These are phyloP conservation scores for Ptilonorhynchus violaceus DNA, from an alignment of 2,113 vertebrate species.

Conservation along the genomic window DNA sequence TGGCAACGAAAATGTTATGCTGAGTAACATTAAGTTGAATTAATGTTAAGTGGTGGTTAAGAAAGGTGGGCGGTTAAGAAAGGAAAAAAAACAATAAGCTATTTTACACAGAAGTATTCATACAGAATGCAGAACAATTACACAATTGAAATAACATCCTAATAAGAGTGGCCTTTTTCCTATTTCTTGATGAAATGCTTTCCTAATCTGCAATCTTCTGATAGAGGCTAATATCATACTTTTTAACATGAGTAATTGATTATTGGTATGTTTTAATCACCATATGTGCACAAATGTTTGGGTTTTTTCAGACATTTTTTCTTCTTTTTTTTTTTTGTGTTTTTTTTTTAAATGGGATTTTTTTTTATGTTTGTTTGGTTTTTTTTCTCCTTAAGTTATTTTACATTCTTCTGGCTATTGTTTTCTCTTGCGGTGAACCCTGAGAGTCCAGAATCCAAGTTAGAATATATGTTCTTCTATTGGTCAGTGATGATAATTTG, in stretches of 20 bases:
- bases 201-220: neutral
- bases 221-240: neutral
- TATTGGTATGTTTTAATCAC: neutral
- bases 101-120: neutral
- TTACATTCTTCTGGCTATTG: neutral
- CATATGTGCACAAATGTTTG: neutral
- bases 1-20: neutral
- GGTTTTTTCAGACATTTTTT: fast-evolving
- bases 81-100: neutral
- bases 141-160: neutral
- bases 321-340: no score
- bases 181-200: neutral
- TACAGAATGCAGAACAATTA: neutral
- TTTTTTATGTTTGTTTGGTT: no score
- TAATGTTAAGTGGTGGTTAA: no score
- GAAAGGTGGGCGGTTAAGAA: no score
- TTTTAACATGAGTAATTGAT: neutral
- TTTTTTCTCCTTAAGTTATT: neutral
- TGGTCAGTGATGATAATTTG: neutral
- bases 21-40: neutral
- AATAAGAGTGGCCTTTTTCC: neutral
- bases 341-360: no score
- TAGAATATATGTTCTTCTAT: neutral
- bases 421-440: neutral
- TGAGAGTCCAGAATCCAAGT: neutral